A percentile compares a stretch with the other conserved stretches of the same genome.
Conservation (phyloP, 2,113 vertebrate species). For the Spea bombifrons region DNA sequence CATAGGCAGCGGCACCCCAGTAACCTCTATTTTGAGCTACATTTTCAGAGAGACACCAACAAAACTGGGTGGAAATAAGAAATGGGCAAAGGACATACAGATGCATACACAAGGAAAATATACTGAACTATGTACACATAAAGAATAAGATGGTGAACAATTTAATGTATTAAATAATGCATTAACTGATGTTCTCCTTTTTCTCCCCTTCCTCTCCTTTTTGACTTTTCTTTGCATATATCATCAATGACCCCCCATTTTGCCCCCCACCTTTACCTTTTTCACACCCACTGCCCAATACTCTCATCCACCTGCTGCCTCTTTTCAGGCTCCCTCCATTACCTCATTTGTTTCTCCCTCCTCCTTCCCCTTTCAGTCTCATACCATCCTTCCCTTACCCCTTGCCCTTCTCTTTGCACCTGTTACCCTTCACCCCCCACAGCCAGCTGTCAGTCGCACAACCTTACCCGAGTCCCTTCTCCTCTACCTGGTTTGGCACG, state of each 20-base stretch:
- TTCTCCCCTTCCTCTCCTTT: neutral
- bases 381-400: slow-evolving; percentile 35
- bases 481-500: slow-evolving; percentile 84
- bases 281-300: neutral
- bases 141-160: neutral
- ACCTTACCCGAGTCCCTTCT: slow-evolving; percentile 84
- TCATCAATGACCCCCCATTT: slow-evolving; percentile 33
- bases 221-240: neutral
- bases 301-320: neutral
- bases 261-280: neutral
- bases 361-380: slow-evolving; percentile 31
- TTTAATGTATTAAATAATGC: neutral
- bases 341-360: slow-evolving; percentile 55
- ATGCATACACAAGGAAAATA: neutral
- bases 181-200: neutral
- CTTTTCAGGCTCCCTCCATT: slow-evolving; percentile 16
- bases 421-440: slow-evolving; percentile 95
- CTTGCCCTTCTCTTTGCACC: slow-evolving; percentile 87
- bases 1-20: no score
- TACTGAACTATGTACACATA: neutral
- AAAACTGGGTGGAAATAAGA: no score
- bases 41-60: no score
- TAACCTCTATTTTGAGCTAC: no score
- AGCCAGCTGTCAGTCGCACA: slow-evolving; percentile 96
- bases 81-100: neutral